Percentiles rank a stretch among this genome's conserved stretches.
Evolutionary conservation across 2,888 invertebrate genomes (phyloP).

Genomic region (Pammene aurita): DNA sequence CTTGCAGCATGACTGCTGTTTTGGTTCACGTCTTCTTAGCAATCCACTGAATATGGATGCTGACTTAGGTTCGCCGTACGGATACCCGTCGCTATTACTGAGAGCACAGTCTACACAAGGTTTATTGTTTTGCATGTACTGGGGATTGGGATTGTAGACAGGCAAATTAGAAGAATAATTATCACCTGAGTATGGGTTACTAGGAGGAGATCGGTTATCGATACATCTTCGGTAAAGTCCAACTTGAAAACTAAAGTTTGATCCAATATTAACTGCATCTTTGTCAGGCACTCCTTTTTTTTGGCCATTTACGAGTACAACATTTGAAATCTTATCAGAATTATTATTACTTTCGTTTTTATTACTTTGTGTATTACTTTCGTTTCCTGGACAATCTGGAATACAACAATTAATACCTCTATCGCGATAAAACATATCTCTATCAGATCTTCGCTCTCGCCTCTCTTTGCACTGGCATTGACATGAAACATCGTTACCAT

Average conservation of each 20-base stretch:
- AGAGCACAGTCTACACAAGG: neutral
- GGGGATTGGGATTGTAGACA: neutral
- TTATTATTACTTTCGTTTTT: neutral
- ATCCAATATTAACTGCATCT: slow-evolving; percentile 20
- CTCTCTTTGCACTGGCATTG: slow-evolving; percentile 14
- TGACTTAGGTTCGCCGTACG: slow-evolving; percentile 5
- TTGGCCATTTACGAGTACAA: neutral
- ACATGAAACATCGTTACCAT: slow-evolving; percentile 9
- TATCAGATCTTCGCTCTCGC: slow-evolving; percentile 3
- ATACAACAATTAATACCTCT: slow-evolving; percentile 13
- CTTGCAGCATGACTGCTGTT: too few relatives aligned
- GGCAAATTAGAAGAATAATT: neutral
- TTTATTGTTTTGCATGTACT: neutral
- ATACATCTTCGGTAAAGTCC: slow-evolving; percentile 12
- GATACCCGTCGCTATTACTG: too few relatives aligned
- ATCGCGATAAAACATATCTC: slow-evolving; percentile 8
- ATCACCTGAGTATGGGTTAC: neutral
- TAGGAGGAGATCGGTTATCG: neutral
- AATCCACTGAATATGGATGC: neutral
- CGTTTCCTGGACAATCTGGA: neutral
- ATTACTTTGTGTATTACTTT: neutral
- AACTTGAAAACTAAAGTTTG: slow-evolving; percentile 24
- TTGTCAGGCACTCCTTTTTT: neutral
- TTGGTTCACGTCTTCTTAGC: neutral
- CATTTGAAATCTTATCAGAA: neutral